Conservation (phyloP, 2,888 invertebrate species). For the Oscheius sp. region DNA sequence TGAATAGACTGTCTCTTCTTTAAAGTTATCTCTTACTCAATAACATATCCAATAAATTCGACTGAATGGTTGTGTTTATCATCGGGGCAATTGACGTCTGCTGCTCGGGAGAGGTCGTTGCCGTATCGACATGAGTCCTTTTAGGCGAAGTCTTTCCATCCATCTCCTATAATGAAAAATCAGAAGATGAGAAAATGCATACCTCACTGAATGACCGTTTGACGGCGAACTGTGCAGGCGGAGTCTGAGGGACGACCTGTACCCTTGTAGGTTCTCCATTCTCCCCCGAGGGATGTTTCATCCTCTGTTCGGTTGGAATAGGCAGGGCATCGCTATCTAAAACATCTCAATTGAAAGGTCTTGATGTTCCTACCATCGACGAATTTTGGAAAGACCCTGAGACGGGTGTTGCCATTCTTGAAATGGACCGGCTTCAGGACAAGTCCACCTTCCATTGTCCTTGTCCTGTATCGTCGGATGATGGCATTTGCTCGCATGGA, state of each 20-base stretch:
- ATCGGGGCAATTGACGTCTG: conserved; percentile 1
- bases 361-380: conserved; percentile 69
- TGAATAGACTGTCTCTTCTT: not conserved
- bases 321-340: conserved; percentile 30
- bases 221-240: conserved; percentile 31
- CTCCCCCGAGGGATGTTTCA: conserved; percentile 30
- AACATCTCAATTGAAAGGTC: no score
- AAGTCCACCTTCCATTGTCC: conserved; percentile 67
- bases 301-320: conserved; percentile 34
- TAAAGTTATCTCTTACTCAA: conserved; percentile 9
- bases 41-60: conserved; percentile 28
- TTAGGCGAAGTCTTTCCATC: conserved; percentile 28
- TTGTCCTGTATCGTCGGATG: conserved; percentile 66
- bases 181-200: not conserved
- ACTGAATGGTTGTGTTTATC: conserved; percentile 9
- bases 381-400: conserved; percentile 69
- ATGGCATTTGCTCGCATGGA: conserved; percentile 69
- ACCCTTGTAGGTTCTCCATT: not conserved
- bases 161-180: not conserved
- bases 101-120: conserved; percentile 5
- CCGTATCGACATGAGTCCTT: conserved; percentile 19
- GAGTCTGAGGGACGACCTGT: conserved; percentile 31
- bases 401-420: conserved; percentile 67
- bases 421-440: conserved; percentile 69
- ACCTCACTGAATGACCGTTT: conserved; percentile 40